Conservation (phyloP, 2,113 vertebrate genomes). For the Indicator indicator region DNA sequence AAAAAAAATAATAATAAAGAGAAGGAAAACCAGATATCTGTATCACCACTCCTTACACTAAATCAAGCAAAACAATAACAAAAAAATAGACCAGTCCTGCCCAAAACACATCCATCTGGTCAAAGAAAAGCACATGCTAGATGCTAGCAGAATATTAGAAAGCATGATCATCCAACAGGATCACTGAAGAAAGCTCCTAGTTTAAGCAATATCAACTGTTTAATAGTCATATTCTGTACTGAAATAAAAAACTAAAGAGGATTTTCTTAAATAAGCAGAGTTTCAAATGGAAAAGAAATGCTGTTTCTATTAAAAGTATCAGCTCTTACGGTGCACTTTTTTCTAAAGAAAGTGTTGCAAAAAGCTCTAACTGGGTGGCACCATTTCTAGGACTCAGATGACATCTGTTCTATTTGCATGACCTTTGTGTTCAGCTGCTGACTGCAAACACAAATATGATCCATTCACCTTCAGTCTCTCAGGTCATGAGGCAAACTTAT, state of each 20-base stretch:
- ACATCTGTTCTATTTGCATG: slow-evolving; percentile 37
- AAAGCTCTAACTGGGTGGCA: not conserved
- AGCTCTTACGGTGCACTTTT: not conserved
- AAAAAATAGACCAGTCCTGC: not conserved
- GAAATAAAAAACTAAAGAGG: not conserved
- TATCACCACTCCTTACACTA: not conserved
- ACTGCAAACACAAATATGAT: slow-evolving; percentile 8
- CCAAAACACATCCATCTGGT: not conserved
- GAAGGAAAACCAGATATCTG: not conserved
- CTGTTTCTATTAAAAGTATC: not conserved
- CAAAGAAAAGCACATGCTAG: not conserved
- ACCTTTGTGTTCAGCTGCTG: slow-evolving; percentile 46
- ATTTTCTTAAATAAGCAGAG: not conserved
- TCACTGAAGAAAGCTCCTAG: not conserved
- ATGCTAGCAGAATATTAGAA: not conserved
- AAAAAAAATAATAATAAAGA: not conserved
- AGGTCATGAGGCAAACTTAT: not conserved
- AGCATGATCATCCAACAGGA: not conserved
- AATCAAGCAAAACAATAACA: not conserved
- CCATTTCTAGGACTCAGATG: slow-evolving; percentile 17
- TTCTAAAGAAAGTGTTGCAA: not conserved
- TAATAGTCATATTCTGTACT: not conserved
- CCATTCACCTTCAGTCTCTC: slow-evolving; percentile 24
- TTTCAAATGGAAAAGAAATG: not conserved
- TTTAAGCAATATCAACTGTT: not conserved